Evolutionary conservation across 2,797 vertebrate species (phyloP), one percentile per base, ranked within the genome.

Genomic region (Girardinus metallicus): DNA sequence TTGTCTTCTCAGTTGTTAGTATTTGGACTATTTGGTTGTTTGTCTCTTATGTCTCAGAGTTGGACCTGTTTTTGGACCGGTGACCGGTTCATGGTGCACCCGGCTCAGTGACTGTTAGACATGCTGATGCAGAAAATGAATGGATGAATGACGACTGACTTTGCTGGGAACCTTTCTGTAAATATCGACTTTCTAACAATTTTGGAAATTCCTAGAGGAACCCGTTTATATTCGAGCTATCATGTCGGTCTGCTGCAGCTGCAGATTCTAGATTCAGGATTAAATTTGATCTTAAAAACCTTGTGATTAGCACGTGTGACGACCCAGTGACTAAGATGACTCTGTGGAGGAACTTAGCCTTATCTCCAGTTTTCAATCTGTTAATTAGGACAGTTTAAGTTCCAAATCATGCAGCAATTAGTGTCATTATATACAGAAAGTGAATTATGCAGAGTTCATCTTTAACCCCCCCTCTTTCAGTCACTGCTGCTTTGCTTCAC

Each of bases 361-460:
- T n/a, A 73, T 87, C 81, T 74, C 0, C 29, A 43, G 5, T 80
- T 55, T 80, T 77, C 46, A 73, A 70, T 85, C 82, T 80, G 53
- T 80, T 86, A 87, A 91, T 86, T 87, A 83, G 29, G 43, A 83
- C 74, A 83, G 77, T 74, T 83, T 76, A 21, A 81, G 23, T 78
- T 83, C 39, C 57, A 76, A 81, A 86, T 88, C 55, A 53, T 47
- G 71, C 44, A 41, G 80, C 80, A 87, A 79, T 88, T 89, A 85
- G 77, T 66, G 85, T 84, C 85, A 81, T 84, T 82, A 60, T 75
- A 81, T 64, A 70, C 74, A 80, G 43, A 85, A 83, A 75, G 16
- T 77, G 49, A 84, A 81, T 75, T 79, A 71, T 74, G 34, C 36
- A 78, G 44, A 47, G 15, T 62, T 86, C n/a, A 39, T 41, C 72